Base-by-base conservation (phyloP, 1,140 invertebrate genomes). In the Cherax quadricarinatus region DNA sequence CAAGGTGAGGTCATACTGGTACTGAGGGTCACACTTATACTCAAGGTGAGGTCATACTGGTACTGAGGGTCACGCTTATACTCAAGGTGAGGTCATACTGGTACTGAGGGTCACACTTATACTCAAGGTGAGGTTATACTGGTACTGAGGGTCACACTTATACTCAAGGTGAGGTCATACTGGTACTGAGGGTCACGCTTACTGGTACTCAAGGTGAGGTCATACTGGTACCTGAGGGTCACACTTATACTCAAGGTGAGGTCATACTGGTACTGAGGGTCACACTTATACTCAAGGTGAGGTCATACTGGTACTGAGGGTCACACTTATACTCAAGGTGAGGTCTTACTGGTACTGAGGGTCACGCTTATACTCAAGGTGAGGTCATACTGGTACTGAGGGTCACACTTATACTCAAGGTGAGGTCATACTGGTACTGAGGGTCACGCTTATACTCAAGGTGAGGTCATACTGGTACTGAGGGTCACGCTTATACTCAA, bases 331-430 rank as follows among this genome's bases (percentile, higher is more conserved):
- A n/a, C n/a, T n/a, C n/a, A n/a, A n/a, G n/a, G n/a, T n/a, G n/a
- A n/a, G n/a, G n/a, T n/a, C n/a, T n/a, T n/a, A n/a, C n/a, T n/a
- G 30, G 30, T 41, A 41, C 2, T 41, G 94, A 96, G 99, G 93
- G 97, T 99, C 78, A 98, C 98, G 0, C 96, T 99, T 2, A 99
- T 99, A 94, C 95, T 99, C 4, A 99, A 99, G 97, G 98, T 99
- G 96, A 95, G 95, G 2, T 5, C 14, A 5, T 2, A 12, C 14
- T 16, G 5, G 14, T 5, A 14, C 14, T 12, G 21, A 18, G 18
- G 81, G 48, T 82, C 81, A 82, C 12, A n/a, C 62, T 18, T 0
- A 18, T n/a, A 18, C 5, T 66, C 14, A 18, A 18, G 18, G 4
- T 66, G 62, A n/a, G 21, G 62, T 66, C 18, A 66, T 6, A 10